Evolutionary conservation across 2,113 vertebrate genomes (phyloP).

Genomic region (Perca fluviatilis): DNA sequence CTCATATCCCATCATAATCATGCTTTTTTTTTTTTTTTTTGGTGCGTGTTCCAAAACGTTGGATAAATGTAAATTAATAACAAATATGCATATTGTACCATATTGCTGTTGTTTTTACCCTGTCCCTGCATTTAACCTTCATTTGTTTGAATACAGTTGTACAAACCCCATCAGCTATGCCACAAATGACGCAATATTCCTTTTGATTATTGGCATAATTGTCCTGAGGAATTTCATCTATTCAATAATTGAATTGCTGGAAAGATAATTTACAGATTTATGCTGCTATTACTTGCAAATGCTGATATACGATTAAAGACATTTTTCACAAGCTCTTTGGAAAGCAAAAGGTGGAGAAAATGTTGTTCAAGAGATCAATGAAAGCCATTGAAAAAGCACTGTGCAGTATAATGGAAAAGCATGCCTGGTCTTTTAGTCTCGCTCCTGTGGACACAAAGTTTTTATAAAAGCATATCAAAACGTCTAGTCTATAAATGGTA

Average conservation of each 20-base stretch:
- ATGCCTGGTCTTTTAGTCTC: not conserved
- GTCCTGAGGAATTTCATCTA: not conserved
- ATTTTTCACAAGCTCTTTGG: not conserved
- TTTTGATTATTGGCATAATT: not conserved
- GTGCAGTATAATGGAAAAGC: constrained; percentile 15
- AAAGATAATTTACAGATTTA: not conserved
- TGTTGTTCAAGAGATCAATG: constrained; percentile 6
- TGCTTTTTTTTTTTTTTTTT: not conserved
- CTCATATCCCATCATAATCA: not conserved
- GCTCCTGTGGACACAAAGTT: constrained; percentile 9
- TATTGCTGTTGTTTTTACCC: not conserved
- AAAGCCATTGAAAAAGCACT: constrained; percentile 7
- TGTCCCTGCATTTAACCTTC: not conserved
- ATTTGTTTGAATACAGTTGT: not conserved
- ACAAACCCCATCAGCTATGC: not conserved
- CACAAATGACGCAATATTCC: not conserved
- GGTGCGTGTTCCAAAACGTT: not conserved
- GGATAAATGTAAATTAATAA: not conserved
- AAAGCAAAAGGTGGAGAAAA: not conserved
- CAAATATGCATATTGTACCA: not conserved
- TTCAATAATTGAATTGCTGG: not conserved
- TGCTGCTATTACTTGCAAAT: not conserved
- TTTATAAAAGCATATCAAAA: constrained; percentile 59
- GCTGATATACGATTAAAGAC: not conserved
- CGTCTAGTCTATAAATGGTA: constrained; percentile 70